Evolutionary conservation across 1,140 invertebrate species (phyloP).

Genomic region (Caerostris darwini): DNA sequence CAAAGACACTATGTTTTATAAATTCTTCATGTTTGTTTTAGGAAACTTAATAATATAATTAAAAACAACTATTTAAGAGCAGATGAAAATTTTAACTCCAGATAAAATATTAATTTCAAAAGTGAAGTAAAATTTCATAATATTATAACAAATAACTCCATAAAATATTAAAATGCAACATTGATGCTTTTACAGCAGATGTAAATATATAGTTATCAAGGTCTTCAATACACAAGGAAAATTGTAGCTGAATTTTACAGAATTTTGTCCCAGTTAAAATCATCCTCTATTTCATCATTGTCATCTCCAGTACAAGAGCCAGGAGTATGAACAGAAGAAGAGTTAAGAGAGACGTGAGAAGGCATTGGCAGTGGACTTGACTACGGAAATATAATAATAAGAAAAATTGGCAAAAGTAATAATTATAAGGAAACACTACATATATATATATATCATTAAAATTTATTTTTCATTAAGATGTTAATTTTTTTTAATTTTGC

Average conservation of each 20-base stretch:
- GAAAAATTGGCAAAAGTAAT: too few species aligned
- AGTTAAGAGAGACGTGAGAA: slow-evolving; percentile 70
- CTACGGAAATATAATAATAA: slow-evolving; percentile 19
- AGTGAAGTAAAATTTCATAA: background rate
- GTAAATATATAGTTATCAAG: slow-evolving; percentile 16
- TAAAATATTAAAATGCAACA: slow-evolving; percentile 43
- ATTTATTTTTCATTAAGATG: too few species aligned
- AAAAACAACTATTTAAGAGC: background rate
- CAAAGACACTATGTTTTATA: background rate
- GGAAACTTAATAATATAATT: background rate
- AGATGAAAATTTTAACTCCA: background rate
- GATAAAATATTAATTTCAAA: slow-evolving; percentile 25
- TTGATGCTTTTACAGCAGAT: slow-evolving; percentile 20
- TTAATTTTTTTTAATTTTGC: too few species aligned
- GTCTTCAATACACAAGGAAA: slow-evolving; percentile 35
- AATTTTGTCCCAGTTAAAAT: slow-evolving; percentile 78
- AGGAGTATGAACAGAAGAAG: slow-evolving; percentile 69
- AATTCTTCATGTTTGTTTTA: background rate
- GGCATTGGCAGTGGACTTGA: slow-evolving; percentile 75
- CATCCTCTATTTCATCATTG: slow-evolving; percentile 77
- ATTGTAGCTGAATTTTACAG: slow-evolving; percentile 58
- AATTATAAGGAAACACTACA: too few species aligned
- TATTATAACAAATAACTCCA: slow-evolving; percentile 27
- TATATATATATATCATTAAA: too few species aligned
- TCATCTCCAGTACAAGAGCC: slow-evolving; percentile 66